Percentiles rank a stretch among this genome's conserved stretches.
phyloP scores from a whole-genome alignment of 2,888 invertebrate genomes.

The Hirtodrosophila trivittata region DNA sequence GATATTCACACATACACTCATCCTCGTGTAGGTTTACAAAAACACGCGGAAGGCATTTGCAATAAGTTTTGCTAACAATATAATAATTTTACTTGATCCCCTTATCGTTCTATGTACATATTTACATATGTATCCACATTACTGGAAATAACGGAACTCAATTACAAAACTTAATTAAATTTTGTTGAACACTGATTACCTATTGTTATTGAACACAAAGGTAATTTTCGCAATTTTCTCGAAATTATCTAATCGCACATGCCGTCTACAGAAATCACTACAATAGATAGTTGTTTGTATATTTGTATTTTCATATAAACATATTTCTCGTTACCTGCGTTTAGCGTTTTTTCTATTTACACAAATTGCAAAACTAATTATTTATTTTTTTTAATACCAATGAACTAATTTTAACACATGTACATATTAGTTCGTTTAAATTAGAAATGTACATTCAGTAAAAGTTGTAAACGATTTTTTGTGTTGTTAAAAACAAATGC shows the following conservation, averaged over 20 bases:
- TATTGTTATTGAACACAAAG: conserved; percentile 27
- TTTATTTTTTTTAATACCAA: conserved; percentile 8
- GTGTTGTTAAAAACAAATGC: conserved; percentile 24
- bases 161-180: conserved; percentile 12
- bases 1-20: neutral
- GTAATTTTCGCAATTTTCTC: conserved; percentile 20
- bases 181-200: conserved; percentile 25
- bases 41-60: conserved; percentile 25
- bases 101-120: conserved; percentile 19
- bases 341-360: neutral
- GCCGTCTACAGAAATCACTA: conserved; percentile 5
- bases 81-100: neutral
- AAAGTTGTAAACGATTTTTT: conserved; percentile 37
- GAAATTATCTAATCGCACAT: conserved; percentile 70
- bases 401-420: neutral
- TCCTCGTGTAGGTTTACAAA: neutral
- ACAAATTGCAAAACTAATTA: conserved; percentile 19
- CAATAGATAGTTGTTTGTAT: conserved; percentile 5
- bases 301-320: neutral
- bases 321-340: neutral
- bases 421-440: conserved; percentile 42
- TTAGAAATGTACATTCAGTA: conserved; percentile 18
- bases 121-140: conserved; percentile 10
- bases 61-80: neutral
- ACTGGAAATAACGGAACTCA: conserved; percentile 17